Evolutionary conservation across 2,113 vertebrate genomes (phyloP).

Genomic region (Acanthochromis polyacanthus): DNA sequence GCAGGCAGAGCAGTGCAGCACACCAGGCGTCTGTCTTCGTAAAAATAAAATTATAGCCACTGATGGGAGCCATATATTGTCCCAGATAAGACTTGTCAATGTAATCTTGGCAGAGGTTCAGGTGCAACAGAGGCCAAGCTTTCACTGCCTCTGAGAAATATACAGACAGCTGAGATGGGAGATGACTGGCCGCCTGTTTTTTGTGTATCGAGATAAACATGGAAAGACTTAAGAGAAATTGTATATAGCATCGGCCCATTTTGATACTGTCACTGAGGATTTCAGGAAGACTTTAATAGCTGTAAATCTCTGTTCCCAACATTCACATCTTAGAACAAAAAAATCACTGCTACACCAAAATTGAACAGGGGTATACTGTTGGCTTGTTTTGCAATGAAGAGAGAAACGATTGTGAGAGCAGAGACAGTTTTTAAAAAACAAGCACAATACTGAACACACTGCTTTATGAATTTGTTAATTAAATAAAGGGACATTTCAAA

Average conservation of each 20-base stretch:
- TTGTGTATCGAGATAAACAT: background rate
- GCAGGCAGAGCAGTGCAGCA: background rate
- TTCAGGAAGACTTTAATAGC: background rate
- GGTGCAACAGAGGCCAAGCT: constrained; percentile 18
- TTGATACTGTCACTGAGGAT: background rate
- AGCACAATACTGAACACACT: too few species aligned
- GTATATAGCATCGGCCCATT: background rate
- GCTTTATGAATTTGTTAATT: too few species aligned
- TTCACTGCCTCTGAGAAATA: constrained; percentile 44
- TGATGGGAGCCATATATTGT: constrained; percentile 28
- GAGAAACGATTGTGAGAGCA: too few species aligned
- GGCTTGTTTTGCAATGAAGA: too few species aligned
- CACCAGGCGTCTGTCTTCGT: constrained; percentile 3
- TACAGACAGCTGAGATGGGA: constrained; percentile 35
- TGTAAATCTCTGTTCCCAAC: background rate
- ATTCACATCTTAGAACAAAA: background rate
- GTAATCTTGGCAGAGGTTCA: constrained; percentile 33
- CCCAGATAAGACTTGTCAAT: constrained; percentile 32
- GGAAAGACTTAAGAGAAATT: background rate
- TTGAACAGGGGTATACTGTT: too few species aligned
- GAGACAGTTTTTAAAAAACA: too few species aligned
- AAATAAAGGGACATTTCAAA: too few species aligned
- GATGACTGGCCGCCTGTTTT: background rate
- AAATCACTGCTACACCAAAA: too few species aligned
- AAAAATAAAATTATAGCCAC: constrained; percentile 30